A percentile compares a stretch with the other conserved stretches of the same genome.
Conservation (phyloP, 2,888 invertebrate genomes). For the Cheiracanthium punctorium region DNA sequence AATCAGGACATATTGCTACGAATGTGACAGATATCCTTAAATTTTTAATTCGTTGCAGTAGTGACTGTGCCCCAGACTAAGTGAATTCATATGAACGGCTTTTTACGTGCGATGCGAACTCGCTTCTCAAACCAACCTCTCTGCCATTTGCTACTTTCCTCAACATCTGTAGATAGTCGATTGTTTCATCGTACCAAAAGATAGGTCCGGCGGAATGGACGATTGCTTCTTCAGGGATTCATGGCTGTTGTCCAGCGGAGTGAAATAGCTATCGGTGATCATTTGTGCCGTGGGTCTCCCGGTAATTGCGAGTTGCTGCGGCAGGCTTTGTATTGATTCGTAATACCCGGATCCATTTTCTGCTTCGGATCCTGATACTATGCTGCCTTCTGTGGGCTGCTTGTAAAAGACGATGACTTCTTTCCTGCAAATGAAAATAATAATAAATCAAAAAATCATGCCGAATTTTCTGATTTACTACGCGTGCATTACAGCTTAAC, state of each 20-base stretch:
- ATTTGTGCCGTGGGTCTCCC: not conserved
- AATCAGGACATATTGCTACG: too few species aligned
- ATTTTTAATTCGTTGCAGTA: too few species aligned
- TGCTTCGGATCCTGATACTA: not conserved
- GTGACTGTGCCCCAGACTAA: too few species aligned
- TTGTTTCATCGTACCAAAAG: conserved; percentile 40
- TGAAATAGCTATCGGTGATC: not conserved
- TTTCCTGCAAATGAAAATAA: not conserved
- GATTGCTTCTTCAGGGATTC: not conserved
- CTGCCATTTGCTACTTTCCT: too few species aligned
- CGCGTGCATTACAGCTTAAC: too few species aligned
- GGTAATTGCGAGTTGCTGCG: not conserved
- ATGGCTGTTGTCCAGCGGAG: not conserved
- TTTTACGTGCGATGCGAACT: too few species aligned
- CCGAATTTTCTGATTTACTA: too few species aligned
- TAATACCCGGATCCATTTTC: conserved; percentile 35
- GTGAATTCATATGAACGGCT: too few species aligned
- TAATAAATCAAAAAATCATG: not conserved
- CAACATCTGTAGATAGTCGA: conserved; percentile 30
- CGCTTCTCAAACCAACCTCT: too few species aligned
- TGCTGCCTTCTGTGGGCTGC: conserved; percentile 10
- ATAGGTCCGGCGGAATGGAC: conserved; percentile 27
- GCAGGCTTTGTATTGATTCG: conserved; percentile 5
- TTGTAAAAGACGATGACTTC: conserved; percentile 49
- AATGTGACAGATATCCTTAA: too few species aligned